These are phyloP conservation scores for Tetheella fluctuosa DNA, from an alignment of 2,888 invertebrate species.

Conservation along the genomic window DNA sequence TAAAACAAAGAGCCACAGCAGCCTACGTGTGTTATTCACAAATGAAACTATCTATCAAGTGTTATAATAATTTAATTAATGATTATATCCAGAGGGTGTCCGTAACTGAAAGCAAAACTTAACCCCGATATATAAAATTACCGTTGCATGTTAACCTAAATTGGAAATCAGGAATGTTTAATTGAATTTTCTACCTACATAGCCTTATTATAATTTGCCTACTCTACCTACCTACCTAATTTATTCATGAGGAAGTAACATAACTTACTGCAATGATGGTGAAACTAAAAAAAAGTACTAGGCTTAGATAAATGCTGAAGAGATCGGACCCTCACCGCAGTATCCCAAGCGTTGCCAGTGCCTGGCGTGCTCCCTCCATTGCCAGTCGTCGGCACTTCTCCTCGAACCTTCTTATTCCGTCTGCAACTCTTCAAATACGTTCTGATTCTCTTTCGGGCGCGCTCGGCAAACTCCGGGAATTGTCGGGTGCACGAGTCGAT, in stretches of 20 bases:
- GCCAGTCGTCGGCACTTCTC: slow-evolving; percentile 82
- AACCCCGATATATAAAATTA: neutral
- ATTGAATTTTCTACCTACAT: neutral
- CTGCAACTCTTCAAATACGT: slow-evolving; percentile 98
- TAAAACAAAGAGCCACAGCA: neutral
- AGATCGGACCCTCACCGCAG: slow-evolving; percentile 88
- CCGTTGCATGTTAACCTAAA: neutral
- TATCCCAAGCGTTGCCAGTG: slow-evolving; percentile 90
- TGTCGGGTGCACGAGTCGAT: slow-evolving; percentile 98
- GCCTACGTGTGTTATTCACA: too few species aligned
- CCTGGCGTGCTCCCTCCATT: slow-evolving; percentile 69
- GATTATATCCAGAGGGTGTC: neutral
- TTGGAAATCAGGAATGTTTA: neutral
- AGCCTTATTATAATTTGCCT: neutral
- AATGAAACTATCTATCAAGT: neutral
- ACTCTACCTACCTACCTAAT: neutral
- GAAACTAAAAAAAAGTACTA: slow-evolving; percentile 27
- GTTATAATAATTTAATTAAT: neutral
- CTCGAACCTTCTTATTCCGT: slow-evolving; percentile 95
- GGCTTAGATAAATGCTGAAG: slow-evolving; percentile 38
- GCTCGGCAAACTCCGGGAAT: slow-evolving; percentile 98
- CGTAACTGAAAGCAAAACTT: neutral
- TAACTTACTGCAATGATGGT: neutral
- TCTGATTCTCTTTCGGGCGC: slow-evolving; percentile 96
- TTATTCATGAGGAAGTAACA: neutral